phyloP scores from a whole-genome alignment of 2,113 vertebrate genomes.

The Tympanuchus pallidicinctus region DNA sequence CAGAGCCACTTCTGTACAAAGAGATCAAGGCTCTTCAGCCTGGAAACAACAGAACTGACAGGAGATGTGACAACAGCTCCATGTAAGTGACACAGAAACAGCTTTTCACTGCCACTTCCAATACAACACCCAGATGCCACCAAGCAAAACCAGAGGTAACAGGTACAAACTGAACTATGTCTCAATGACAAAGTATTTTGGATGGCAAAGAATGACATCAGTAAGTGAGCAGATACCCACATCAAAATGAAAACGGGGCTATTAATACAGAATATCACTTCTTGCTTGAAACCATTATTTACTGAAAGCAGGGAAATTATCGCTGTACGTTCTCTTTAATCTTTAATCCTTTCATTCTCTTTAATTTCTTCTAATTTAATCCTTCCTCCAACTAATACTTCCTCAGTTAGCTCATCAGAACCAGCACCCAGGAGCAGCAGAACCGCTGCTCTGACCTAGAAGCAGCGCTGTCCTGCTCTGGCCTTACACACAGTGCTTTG shows the following conservation, averaged over 20 bases:
- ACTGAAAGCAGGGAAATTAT: background rate
- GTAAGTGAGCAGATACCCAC: background rate
- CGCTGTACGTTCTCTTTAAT: too few species aligned
- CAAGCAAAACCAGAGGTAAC: background rate
- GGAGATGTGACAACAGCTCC: background rate
- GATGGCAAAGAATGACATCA: background rate
- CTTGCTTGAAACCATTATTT: background rate
- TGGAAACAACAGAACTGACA: slow-evolving; percentile 21
- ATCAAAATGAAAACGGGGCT: background rate
- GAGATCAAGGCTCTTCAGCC: background rate
- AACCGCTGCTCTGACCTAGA: background rate
- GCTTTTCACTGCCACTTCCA: background rate
- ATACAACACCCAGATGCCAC: background rate
- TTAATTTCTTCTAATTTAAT: background rate
- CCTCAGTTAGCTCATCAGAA: background rate
- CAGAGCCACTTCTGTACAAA: slow-evolving; percentile 1
- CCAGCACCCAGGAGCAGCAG: background rate
- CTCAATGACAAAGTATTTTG: background rate
- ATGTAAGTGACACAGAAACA: background rate
- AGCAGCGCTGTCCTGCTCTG: background rate
- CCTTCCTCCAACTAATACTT: background rate
- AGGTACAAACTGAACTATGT: accelerated
- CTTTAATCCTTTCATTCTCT: background rate
- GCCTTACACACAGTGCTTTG: accelerated
- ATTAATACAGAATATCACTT: background rate